A percentile compares a stretch with the other conserved stretches of the same genome.
Evolutionary conservation across 2,888 invertebrate genomes (phyloP).

Genomic region (Acheta domesticus): DNA sequence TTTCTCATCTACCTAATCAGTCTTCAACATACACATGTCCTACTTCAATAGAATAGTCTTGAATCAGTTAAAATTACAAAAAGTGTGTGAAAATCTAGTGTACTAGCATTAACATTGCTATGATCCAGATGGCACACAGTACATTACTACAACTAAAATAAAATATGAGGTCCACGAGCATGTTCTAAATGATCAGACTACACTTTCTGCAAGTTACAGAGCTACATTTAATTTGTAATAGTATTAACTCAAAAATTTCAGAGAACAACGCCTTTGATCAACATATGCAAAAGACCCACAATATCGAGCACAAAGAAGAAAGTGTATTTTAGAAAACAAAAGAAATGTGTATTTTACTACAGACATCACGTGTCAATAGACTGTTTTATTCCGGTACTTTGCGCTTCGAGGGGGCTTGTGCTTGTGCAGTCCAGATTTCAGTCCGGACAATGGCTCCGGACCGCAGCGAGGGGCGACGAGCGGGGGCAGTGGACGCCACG

Average conservation of each 20-base stretch:
- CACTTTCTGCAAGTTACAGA: neutral
- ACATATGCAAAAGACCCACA: neutral
- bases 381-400: neutral
- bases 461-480: no score
- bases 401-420: no score
- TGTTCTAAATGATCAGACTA: neutral
- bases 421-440: no score
- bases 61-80: conserved; percentile 18
- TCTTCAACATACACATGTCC: conserved; percentile 31
- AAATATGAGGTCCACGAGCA: conserved; percentile 9
- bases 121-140: neutral
- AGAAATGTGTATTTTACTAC: neutral
- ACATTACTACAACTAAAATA: neutral
- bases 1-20: conserved; percentile 12
- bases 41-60: conserved; percentile 31
- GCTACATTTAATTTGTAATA: neutral
- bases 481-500: no score
- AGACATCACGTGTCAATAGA: neutral
- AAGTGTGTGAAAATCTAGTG: conserved; percentile 20
- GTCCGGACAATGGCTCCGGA: no score
- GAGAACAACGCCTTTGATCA: neutral
- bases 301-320: conserved; percentile 4
- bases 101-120: conserved; percentile 5
- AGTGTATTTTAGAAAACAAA: neutral
- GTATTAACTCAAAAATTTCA: neutral